These are phyloP conservation scores for Glyptemys insculpta DNA, from an alignment of 2,797 vertebrate genomes.

Conservation along the genomic window DNA sequence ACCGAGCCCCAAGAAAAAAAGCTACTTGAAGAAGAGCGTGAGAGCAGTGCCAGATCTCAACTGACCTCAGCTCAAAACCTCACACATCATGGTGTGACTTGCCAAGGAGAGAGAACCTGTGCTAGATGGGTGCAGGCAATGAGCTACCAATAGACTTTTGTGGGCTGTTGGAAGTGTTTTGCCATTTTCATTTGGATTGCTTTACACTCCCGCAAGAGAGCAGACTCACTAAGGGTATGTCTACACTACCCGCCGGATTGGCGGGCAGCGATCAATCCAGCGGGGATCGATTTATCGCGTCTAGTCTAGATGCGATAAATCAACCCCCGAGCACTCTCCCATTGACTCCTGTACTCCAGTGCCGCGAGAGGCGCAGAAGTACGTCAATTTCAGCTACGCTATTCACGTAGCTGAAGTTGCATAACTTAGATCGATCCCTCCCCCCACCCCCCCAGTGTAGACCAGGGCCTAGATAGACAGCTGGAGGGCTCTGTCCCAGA, in stretches of 20 bases:
- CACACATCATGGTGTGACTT: not conserved
- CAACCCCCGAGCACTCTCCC: too few species aligned
- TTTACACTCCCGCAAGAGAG: not conserved
- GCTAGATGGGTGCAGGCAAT: not conserved
- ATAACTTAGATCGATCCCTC: too few species aligned
- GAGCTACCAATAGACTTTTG: not conserved
- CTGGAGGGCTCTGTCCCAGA: not conserved
- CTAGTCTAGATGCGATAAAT: too few species aligned
- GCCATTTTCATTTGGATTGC: not conserved
- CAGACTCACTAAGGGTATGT: not conserved
- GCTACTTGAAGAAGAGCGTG: not conserved
- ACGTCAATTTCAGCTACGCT: too few species aligned
- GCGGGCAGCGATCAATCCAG: too few species aligned
- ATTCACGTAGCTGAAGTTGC: too few species aligned
- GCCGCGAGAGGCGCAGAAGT: too few species aligned
- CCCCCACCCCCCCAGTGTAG: too few species aligned
- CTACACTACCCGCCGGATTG: too few species aligned
- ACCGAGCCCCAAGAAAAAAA: not conserved
- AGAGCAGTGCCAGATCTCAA: not conserved
- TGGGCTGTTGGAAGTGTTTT: not conserved
- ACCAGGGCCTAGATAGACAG: not conserved
- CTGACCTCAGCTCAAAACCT: not conserved
- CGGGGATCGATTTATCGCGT: too few species aligned
- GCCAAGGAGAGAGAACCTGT: not conserved
- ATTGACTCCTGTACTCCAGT: too few species aligned